Percentiles rank a stretch among this genome's conserved stretches.
phyloP scores from a whole-genome alignment of 2,113 vertebrate genomes.

The Lepidothrix coronata region DNA sequence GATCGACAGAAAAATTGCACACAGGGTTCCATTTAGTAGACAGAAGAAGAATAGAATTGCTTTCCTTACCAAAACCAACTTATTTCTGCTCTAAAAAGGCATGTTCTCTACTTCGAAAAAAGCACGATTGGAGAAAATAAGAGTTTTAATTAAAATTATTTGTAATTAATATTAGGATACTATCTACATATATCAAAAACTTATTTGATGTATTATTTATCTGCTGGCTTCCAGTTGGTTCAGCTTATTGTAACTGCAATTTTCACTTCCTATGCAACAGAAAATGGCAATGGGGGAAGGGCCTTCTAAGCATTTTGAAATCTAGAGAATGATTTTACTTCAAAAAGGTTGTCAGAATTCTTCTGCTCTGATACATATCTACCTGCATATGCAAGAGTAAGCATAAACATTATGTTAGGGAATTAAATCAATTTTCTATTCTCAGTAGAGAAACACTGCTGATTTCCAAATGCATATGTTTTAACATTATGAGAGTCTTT shows the following conservation, averaged over 20 bases:
- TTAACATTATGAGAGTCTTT: not conserved
- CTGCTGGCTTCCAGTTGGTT: not conserved
- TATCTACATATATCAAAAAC: conserved; percentile 27
- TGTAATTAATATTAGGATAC: conserved; percentile 4
- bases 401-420: not conserved
- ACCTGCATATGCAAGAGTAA: conserved; percentile 2
- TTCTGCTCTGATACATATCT: not conserved
- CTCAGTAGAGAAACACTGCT: not conserved
- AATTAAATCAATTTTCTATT: conserved; percentile 32
- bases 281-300: not conserved
- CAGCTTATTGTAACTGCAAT: conserved; percentile 12
- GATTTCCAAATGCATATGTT: not conserved
- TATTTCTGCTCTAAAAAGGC: not conserved
- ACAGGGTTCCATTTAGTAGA: not conserved
- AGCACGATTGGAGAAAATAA: not conserved
- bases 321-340: not conserved
- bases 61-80: not conserved
- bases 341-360: not conserved
- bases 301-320: not conserved
- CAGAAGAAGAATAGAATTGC: not conserved
- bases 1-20: not conserved
- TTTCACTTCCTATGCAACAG: conserved; percentile 12
- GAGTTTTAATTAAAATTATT: conserved; percentile 13
- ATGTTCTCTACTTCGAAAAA: not conserved
- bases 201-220: conserved; percentile 37